Evolutionary conservation across 1,140 invertebrate species (phyloP).

Genomic region (Temnothorax curvispinosus): DNA sequence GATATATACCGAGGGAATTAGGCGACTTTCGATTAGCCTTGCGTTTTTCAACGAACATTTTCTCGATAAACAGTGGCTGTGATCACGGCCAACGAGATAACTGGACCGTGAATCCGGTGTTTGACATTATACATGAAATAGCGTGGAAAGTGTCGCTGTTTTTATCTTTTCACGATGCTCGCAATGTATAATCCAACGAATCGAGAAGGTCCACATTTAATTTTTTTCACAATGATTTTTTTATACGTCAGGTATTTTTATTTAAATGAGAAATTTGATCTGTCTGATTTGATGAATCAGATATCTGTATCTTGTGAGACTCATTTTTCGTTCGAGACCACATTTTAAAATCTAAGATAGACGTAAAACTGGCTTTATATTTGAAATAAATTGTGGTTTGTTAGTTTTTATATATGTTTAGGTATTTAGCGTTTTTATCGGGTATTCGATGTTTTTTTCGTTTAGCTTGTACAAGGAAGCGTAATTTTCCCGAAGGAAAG

Average conservation of each 20-base stretch:
- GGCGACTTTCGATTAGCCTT: constrained; percentile 50
- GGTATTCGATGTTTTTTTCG: constrained; percentile 54
- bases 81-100: constrained; percentile 51
- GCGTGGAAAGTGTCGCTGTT: constrained; percentile 38
- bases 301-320: background rate
- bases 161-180: constrained; percentile 37
- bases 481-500: constrained; percentile 65
- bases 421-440: constrained; percentile 55
- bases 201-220: background rate
- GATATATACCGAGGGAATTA: background rate
- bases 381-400: background rate
- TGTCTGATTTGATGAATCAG: background rate
- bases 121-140: constrained; percentile 42
- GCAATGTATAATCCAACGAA: background rate
- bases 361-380: background rate
- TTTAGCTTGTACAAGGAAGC: constrained; percentile 62
- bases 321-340: background rate
- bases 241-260: background rate
- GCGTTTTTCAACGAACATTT: constrained; percentile 53
- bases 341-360: background rate
- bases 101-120: constrained; percentile 64
- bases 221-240: background rate
- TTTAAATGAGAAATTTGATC: background rate
- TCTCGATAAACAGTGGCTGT: background rate
- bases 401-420: constrained; percentile 41